Evolutionary conservation across 2,888 invertebrate genomes (phyloP).

Genomic region (Pteria penguin): DNA sequence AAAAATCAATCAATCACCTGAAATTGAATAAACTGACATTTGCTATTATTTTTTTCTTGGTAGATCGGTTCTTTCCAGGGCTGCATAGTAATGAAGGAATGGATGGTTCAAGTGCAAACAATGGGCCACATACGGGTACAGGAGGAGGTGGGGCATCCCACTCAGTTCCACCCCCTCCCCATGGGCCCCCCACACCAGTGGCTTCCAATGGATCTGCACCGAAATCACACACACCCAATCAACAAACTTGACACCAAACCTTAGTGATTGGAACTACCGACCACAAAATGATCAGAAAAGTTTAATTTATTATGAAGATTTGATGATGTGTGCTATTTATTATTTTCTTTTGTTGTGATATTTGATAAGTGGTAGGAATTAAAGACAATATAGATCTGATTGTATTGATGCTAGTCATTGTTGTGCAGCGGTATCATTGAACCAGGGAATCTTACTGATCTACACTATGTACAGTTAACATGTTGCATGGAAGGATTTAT

Average conservation of each 20-base stretch:
- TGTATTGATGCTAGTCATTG: background rate
- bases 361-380: background rate
- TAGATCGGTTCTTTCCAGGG: constrained; percentile 68
- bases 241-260: constrained; percentile 60
- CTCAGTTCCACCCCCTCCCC: constrained; percentile 52
- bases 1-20: too few relatives aligned
- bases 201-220: constrained; percentile 50
- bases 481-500: background rate
- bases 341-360: constrained; percentile 20
- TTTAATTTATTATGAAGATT: constrained; percentile 15
- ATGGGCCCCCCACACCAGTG: constrained; percentile 58
- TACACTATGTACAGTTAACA: constrained; percentile 5
- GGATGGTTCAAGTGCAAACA: constrained; percentile 53
- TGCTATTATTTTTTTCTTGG: constrained; percentile 31
- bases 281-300: constrained; percentile 16
- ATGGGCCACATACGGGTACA: constrained; percentile 51
- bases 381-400: background rate
- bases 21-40: background rate
- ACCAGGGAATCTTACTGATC: too few relatives aligned
- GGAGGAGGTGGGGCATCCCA: constrained; percentile 53
- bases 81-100: constrained; percentile 63
- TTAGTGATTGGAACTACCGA: constrained; percentile 2
- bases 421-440: background rate
- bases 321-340: constrained; percentile 21
- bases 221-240: constrained; percentile 57